Base-by-base conservation (phyloP, 2,888 invertebrate genomes). In the Limenitis camilla region DNA sequence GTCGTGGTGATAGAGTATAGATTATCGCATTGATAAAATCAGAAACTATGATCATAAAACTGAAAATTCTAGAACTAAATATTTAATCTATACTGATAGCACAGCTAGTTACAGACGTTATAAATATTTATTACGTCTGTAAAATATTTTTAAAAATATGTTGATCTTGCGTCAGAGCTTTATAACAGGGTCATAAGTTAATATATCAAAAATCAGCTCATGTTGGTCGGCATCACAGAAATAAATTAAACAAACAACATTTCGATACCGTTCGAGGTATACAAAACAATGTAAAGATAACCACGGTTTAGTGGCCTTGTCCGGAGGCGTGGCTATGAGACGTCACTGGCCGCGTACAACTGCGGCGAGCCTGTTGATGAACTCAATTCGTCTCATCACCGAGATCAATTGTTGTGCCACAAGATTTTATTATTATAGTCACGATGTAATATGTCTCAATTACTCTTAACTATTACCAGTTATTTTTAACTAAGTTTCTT, bases 241-340 rank as follows among this genome's bases (percentile, higher is more conserved):
- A 9, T 29, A 45, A 45, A 45, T 28, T n/a, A n/a, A 44, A 11
- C 35, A n/a, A 8, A 35, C 9, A 5, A n/a, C 35, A 10, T 45
- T 10, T 36, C 29, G 28, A 35, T 32, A 33, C 29, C 7, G 30
- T 35, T 36, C 36, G n/a, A 31, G 36, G 19, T 27, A 40, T 35
- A 40, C 7, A 6, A 40, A 46, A 40, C 45, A 36, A 11, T 4
- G 36, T 41, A 31, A 10, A 41, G 56, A 56, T 56, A 53, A 38
- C 35, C 10, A 42, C 43, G 31, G 33, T 44, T 47, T 49, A 49
- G 19, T 40, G 43, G 53, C 53, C 53, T 56, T 47, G 56, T 53
- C 49, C 19, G 56, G 56, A 53, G 56, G 56, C 56, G 56, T 56
- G 56, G 53, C 35, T 39, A 32, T 50, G 11, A 28, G 49, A 56